phyloP scores from a whole-genome alignment of 2,888 invertebrate genomes.

The Ennomos erosarius region DNA sequence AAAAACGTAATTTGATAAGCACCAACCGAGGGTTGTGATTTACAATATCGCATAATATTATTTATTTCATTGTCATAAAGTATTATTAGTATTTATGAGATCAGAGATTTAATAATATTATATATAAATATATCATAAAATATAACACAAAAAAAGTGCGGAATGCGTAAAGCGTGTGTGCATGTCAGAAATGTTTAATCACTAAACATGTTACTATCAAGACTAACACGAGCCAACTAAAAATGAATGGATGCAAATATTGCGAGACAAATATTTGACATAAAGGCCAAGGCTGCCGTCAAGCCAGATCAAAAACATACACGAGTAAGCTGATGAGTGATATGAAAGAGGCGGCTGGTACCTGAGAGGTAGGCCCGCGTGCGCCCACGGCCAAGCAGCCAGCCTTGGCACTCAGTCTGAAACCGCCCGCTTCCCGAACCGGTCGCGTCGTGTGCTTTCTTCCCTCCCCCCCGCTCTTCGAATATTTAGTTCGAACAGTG shows the following conservation, averaged over 20 bases:
- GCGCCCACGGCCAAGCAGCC: slow-evolving; percentile 35
- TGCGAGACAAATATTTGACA: slow-evolving; percentile 2
- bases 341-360: slow-evolving; percentile 35
- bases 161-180: too few relatives aligned
- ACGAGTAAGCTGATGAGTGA: slow-evolving; percentile 41
- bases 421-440: slow-evolving; percentile 50
- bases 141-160: too few relatives aligned
- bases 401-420: slow-evolving; percentile 57
- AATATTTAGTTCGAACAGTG: slow-evolving; percentile 53
- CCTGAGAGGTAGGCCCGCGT: slow-evolving; percentile 34
- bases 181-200: too few relatives aligned
- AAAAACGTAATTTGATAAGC: slow-evolving; percentile 27
- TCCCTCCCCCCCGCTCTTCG: slow-evolving; percentile 40
- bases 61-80: too few relatives aligned
- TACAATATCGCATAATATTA: slow-evolving; percentile 1
- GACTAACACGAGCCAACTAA: too few relatives aligned
- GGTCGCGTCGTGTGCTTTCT: slow-evolving; percentile 47
- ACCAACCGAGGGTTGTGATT: slow-evolving; percentile 5
- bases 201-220: too few relatives aligned
- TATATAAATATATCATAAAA: too few relatives aligned
- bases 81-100: neutral
- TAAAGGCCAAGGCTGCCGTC: slow-evolving; percentile 36
- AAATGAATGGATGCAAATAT: too few relatives aligned
- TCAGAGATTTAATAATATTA: neutral
- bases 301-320: slow-evolving; percentile 34